Percentiles rank a stretch among this genome's conserved stretches.
Evolutionary conservation across 2,797 vertebrate species (phyloP).

Genomic region (Onychomys torridus): DNA sequence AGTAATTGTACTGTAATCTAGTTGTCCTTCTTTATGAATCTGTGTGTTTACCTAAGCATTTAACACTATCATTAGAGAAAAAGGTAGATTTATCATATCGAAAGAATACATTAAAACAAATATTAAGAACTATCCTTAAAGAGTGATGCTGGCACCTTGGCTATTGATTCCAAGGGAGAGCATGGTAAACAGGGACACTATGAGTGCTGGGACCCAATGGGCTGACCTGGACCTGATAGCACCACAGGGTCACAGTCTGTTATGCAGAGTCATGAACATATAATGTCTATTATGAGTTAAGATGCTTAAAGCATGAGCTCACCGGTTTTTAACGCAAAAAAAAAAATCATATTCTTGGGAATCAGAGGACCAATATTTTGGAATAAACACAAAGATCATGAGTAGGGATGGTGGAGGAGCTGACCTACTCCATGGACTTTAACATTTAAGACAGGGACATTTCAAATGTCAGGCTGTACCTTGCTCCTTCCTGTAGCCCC

Average conservation of each 20-base stretch:
- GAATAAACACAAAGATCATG: neutral
- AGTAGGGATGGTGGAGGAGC: neutral
- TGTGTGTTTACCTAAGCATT: neutral
- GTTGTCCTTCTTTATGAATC: neutral
- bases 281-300: constrained; percentile 16
- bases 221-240: neutral
- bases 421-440: neutral
- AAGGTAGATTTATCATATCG: neutral
- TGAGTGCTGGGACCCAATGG: neutral
- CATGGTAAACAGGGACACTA: neutral
- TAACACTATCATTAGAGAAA: neutral
- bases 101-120: neutral
- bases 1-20: neutral
- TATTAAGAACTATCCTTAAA: neutral
- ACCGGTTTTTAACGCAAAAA: constrained; percentile 3
- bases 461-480: constrained; percentile 80
- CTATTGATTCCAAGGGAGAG: neutral
- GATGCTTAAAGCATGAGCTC: neutral
- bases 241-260: neutral
- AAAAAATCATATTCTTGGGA: constrained; percentile 15
- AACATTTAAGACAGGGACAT: neutral
- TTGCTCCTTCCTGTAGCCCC: constrained; percentile 88
- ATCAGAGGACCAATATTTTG: neutral
- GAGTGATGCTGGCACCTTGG: neutral
- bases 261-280: neutral